phyloP scores from a whole-genome alignment of 1,140 invertebrate genomes.

The Ceratina japonica region DNA sequence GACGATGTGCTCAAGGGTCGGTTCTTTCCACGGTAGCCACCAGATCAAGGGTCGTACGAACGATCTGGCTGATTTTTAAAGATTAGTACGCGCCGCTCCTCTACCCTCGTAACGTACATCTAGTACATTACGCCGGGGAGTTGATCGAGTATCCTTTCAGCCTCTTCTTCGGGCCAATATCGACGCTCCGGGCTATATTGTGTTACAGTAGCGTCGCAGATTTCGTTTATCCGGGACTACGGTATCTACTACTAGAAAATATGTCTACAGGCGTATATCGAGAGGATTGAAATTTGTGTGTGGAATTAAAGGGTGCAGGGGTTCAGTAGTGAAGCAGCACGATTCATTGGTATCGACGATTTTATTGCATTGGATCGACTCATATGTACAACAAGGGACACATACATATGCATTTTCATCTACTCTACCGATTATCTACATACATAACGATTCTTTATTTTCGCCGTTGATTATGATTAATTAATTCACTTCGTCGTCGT shows the following conservation, averaged over 20 bases:
- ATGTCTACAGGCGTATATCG: neutral
- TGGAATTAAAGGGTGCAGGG: neutral
- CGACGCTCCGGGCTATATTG: conserved; percentile 2
- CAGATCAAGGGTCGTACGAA: conserved; percentile 60
- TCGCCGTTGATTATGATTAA: conserved; percentile 52
- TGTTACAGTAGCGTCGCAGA: neutral
- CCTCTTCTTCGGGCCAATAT: conserved; percentile 15
- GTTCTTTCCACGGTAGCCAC: conserved; percentile 48
- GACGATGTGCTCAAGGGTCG: conserved; percentile 63
- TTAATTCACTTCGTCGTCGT: conserved; percentile 52
- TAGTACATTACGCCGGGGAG: conserved; percentile 10
- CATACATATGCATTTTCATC: conserved; percentile 76
- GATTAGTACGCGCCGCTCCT: conserved; percentile 61
- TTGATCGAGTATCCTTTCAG: neutral
- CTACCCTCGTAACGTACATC: conserved; percentile 50
- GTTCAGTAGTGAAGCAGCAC: neutral
- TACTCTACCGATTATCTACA: conserved; percentile 76
- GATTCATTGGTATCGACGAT: conserved; percentile 66
- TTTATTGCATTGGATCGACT: conserved; percentile 78
- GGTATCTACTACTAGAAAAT: no score
- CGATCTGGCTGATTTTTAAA: conserved; percentile 53
- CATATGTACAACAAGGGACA: conserved; percentile 77
- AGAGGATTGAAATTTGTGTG: neutral
- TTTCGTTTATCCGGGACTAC: no score
- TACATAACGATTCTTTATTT: conserved; percentile 68